phyloP scores from a whole-genome alignment of 2,797 vertebrate genomes.

The Ciconia nigra region DNA sequence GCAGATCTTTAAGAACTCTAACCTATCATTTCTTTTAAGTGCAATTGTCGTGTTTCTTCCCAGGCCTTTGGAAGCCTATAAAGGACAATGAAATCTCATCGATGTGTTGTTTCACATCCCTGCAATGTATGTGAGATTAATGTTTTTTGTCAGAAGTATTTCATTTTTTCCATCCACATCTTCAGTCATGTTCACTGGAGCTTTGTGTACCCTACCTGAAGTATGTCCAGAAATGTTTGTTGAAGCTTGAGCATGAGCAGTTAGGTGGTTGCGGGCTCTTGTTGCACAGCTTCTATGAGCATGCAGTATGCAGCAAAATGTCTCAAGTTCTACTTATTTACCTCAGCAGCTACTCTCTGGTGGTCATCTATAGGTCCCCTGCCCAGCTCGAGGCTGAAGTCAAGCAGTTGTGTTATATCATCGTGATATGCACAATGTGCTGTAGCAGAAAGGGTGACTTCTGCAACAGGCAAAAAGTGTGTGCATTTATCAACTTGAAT shows the following conservation, averaged over 20 bases:
- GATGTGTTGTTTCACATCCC: background rate
- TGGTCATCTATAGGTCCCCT: background rate
- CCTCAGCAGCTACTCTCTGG: background rate
- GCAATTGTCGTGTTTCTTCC: background rate
- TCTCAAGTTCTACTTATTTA: background rate
- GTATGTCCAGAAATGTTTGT: rapidly evolving
- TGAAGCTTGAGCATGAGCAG: background rate
- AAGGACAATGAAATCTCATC: background rate
- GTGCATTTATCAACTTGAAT: background rate
- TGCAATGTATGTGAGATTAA: background rate
- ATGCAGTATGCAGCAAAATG: background rate
- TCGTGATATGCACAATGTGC: rapidly evolving
- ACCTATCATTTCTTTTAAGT: background rate
- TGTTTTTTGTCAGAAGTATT: background rate
- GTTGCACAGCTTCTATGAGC: background rate
- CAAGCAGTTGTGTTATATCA: background rate
- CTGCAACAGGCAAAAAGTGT: background rate
- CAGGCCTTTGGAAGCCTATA: background rate
- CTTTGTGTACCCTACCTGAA: background rate
- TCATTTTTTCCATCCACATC: rapidly evolving
- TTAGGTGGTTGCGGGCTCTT: background rate
- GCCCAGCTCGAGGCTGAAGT: background rate
- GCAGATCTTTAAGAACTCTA: background rate
- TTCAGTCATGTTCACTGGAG: background rate
- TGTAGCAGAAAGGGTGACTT: background rate